A percentile compares a stretch with the other conserved stretches of the same genome.
Evolutionary conservation across 2,797 vertebrate genomes (phyloP).

Genomic region (Malurus leucopterus): DNA sequence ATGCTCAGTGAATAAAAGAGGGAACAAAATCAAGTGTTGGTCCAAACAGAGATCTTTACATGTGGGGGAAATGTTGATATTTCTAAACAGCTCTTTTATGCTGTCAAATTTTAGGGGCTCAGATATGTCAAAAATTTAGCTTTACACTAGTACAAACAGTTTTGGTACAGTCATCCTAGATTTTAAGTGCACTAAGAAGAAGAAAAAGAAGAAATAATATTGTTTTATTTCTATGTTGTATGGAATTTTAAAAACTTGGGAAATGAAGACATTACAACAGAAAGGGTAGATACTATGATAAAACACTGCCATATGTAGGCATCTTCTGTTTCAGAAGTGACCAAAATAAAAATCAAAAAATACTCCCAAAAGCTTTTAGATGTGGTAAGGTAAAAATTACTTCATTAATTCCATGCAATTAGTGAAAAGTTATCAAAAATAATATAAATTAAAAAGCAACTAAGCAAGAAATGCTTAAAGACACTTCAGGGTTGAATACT

Average conservation of each 20-base stretch:
- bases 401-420: background rate
- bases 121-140: background rate
- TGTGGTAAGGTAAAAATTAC: background rate
- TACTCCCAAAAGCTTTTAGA: background rate
- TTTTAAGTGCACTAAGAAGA: background rate
- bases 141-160: background rate
- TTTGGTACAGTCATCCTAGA: background rate
- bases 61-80: background rate
- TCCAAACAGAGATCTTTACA: background rate
- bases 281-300: background rate
- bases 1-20: background rate
- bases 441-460: background rate
- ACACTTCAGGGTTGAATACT: background rate
- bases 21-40: background rate
- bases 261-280: background rate
- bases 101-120: background rate
- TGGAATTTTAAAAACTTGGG: background rate
- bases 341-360: background rate
- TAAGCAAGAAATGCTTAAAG: background rate
- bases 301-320: fast-evolving
- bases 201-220: background rate
- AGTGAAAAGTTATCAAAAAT: background rate
- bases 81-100: background rate
- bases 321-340: background rate
- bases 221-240: background rate